Evolutionary conservation across 2,113 vertebrate genomes (phyloP), one percentile per base, ranked within the genome.

Genomic region (Grantiella picta): DNA sequence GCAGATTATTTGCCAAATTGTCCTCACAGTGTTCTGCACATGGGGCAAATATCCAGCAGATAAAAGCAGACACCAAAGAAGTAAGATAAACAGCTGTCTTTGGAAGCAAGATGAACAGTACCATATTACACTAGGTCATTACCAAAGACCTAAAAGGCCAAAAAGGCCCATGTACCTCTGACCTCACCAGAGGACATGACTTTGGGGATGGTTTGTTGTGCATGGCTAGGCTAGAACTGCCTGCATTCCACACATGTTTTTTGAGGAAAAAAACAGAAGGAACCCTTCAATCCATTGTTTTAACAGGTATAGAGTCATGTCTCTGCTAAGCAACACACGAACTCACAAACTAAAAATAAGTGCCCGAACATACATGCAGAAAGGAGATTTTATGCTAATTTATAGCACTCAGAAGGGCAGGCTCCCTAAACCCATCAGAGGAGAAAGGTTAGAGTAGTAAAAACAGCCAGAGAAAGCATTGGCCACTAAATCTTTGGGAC

Each of bases 141-240:
- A 59, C 3, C 23, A 82, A 77, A 78, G 4, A 49, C 52, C 35
- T 56, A 36, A 81, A 76, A 36, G 15, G 5, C 25, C 52, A 17
- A 60, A 71, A 75, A 64, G 24, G 13, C 33, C 49, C 50, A 0
- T 38, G 50, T 18, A 77, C 36, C 29, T 59, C 72, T 85, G 35
- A 79, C 50, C 40, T 69, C 45, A 71, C 5, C 45, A 44, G 23
- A 54, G 7, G 14, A 24, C 6, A 3, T 42, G 61, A 27, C n/a
- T 76, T 68, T 59, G 23, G 23, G 25, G 47, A 15, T 73, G 12
- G 7, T 91, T 76, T 85, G 17, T 40, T 65, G 10, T 49, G 29
- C 0, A 1, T 25, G 38, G 31, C 42, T 73, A 50, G 27, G 4
- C 53, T 70, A 59, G 42, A 66, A 47, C 6, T 0, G 0, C 29